These are phyloP conservation scores for Phalera bucephala DNA, from an alignment of 2,888 invertebrate genomes.

Conservation along the genomic window DNA sequence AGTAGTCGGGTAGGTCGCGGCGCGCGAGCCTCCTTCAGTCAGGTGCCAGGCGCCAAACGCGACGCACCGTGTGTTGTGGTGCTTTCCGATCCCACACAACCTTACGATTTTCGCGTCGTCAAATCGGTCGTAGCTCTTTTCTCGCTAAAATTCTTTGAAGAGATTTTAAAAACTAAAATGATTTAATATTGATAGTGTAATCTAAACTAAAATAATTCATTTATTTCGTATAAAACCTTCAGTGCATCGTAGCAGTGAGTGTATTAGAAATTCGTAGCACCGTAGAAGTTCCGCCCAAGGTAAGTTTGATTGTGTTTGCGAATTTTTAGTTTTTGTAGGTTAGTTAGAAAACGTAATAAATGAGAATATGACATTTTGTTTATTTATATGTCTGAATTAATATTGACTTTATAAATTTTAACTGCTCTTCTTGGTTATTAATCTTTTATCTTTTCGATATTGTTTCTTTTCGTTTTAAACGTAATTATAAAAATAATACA, in stretches of 20 bases:
- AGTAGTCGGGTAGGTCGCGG: slow-evolving; percentile 79
- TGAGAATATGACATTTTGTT: too few relatives aligned
- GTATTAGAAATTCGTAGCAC: slow-evolving; percentile 45
- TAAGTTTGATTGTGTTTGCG: slow-evolving; percentile 31
- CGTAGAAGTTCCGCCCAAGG: slow-evolving; percentile 52
- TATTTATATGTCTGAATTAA: too few relatives aligned
- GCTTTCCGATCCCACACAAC: slow-evolving; percentile 46
- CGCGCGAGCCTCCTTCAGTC: slow-evolving; percentile 76
- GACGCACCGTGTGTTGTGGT: slow-evolving; percentile 55
- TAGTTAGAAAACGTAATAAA: too few relatives aligned
- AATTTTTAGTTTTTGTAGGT: too few relatives aligned
- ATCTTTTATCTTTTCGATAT: too few relatives aligned
- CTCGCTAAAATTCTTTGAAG: slow-evolving; percentile 8
- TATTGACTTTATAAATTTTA: too few relatives aligned
- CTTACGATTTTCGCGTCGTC: slow-evolving; percentile 47
- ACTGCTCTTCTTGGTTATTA: too few relatives aligned
- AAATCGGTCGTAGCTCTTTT: slow-evolving; percentile 22
- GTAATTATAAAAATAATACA: too few relatives aligned
- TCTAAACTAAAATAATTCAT: slow-evolving; percentile 21
- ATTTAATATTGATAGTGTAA: slow-evolving; percentile 22
- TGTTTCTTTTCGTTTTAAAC: too few relatives aligned
- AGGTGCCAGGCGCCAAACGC: slow-evolving; percentile 77
- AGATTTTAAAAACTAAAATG: slow-evolving; percentile 17
- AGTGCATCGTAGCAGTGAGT: slow-evolving; percentile 60
- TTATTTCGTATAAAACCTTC: slow-evolving; percentile 17